phyloP scores from a whole-genome alignment of 2,113 vertebrate genomes.

The Prolemur simus region DNA sequence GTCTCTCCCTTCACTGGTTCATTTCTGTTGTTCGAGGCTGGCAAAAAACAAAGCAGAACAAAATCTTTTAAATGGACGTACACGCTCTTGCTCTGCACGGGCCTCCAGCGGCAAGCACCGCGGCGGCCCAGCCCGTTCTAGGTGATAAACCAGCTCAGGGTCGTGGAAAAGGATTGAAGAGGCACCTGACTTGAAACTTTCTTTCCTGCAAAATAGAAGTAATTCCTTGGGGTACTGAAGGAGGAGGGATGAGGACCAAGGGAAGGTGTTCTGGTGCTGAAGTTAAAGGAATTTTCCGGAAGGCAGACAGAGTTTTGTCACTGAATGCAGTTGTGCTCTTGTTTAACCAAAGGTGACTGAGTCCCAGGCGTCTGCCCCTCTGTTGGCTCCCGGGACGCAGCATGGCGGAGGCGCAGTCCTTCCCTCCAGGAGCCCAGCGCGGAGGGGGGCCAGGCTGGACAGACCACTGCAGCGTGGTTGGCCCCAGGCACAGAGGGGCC shows the following conservation, averaged over 20 bases:
- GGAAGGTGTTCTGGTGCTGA: rapidly evolving
- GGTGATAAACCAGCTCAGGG: rapidly evolving
- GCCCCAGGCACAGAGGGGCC: not conserved
- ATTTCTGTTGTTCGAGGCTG: not conserved
- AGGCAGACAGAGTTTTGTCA: not conserved
- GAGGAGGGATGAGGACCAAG: not conserved
- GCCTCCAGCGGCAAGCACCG: not conserved
- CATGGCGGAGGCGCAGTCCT: not conserved
- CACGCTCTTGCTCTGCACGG: not conserved
- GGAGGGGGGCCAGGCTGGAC: not conserved
- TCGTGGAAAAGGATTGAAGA: not conserved
- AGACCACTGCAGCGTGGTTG: not conserved
- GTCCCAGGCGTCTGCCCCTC: not conserved
- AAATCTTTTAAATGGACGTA: not conserved
- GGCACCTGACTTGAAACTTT: not conserved
- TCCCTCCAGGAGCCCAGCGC: not conserved
- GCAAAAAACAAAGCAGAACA: not conserved
- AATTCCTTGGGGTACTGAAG: no score
- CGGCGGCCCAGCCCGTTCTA: not conserved
- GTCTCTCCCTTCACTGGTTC: not conserved
- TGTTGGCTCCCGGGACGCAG: not conserved
- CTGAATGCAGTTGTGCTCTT: not conserved
- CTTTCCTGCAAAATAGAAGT: not conserved
- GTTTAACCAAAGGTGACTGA: not conserved
- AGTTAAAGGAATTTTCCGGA: not conserved